A percentile compares a stretch with the other conserved stretches of the same genome.
These are phyloP conservation scores for Euura saliciscinereae DNA, from an alignment of 1,140 invertebrate genomes.

Conservation along the genomic window DNA sequence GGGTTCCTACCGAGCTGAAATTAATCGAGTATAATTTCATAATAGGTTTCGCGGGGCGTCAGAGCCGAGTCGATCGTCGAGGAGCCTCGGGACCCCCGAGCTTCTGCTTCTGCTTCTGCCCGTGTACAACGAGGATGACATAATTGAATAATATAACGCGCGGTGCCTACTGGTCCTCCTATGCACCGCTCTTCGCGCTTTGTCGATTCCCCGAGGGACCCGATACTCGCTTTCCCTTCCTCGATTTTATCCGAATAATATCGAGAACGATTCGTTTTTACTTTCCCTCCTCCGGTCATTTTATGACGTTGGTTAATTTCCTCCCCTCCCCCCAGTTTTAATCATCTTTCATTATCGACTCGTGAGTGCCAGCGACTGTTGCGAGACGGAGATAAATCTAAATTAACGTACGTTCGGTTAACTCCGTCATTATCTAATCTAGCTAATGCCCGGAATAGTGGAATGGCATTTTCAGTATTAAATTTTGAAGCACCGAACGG, in stretches of 20 bases:
- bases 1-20: conserved; percentile 35
- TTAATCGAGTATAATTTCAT: conserved; percentile 59
- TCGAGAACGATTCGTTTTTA: neutral
- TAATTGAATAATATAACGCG: conserved; percentile 62
- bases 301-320: no score
- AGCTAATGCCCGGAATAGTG: neutral
- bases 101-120: no score
- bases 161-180: conserved; percentile 17
- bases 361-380: no score
- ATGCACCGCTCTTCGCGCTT: neutral
- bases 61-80: neutral
- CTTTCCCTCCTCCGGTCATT: neutral
- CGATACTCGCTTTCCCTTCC: no score
- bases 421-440: conserved; percentile 1
- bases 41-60: conserved; percentile 39
- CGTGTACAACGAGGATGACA: conserved; percentile 56
- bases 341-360: no score
- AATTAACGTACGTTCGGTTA: conserved; percentile 5
- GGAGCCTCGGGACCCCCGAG: neutral
- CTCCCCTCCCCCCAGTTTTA: neutral
- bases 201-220: no score
- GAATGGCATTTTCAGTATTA: conserved; percentile 5
- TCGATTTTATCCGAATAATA: no score
- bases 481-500: conserved; percentile 5
- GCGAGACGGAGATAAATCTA: neutral